These are phyloP conservation scores for Philotrypesis tridentata DNA, from an alignment of 1,140 invertebrate species.

Conservation along the genomic window DNA sequence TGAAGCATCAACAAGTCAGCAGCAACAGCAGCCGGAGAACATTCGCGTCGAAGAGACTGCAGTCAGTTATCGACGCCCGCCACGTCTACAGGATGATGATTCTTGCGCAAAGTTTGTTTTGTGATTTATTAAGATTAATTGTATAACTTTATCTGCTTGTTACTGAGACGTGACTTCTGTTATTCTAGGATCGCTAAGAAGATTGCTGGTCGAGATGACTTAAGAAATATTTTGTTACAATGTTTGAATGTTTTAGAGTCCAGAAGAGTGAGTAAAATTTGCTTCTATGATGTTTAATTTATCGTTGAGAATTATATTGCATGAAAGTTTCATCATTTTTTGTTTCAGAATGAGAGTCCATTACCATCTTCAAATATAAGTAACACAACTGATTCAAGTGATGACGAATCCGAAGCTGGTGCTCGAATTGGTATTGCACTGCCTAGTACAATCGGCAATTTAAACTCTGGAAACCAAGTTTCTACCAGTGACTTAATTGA, in stretches of 20 bases:
- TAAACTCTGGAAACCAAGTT: conserved; percentile 54
- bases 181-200: conserved; percentile 25
- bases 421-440: conserved; percentile 50
- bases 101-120: conserved; percentile 48
- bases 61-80: neutral
- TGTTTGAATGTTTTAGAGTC: conserved; percentile 20
- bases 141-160: neutral
- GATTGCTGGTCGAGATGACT: conserved; percentile 21
- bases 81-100: conserved; percentile 53
- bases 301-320: neutral
- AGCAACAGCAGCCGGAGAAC: conserved; percentile 59
- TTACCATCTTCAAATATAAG: conserved; percentile 64
- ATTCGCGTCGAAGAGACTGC: conserved; percentile 44
- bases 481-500: neutral
- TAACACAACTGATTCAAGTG: conserved; percentile 63
- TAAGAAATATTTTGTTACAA: conserved; percentile 5
- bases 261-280: conserved; percentile 17
- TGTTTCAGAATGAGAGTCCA: conserved; percentile 51
- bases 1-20: conserved; percentile 52
- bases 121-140: neutral
- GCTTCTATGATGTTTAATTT: neutral
- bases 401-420: conserved; percentile 66
- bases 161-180: neutral
- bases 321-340: neutral
- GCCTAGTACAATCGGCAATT: conserved; percentile 4